A percentile compares a stretch with the other conserved stretches of the same genome.
Evolutionary conservation across 2,888 invertebrate species (phyloP).

Genomic region (Ochropacha duplaris): DNA sequence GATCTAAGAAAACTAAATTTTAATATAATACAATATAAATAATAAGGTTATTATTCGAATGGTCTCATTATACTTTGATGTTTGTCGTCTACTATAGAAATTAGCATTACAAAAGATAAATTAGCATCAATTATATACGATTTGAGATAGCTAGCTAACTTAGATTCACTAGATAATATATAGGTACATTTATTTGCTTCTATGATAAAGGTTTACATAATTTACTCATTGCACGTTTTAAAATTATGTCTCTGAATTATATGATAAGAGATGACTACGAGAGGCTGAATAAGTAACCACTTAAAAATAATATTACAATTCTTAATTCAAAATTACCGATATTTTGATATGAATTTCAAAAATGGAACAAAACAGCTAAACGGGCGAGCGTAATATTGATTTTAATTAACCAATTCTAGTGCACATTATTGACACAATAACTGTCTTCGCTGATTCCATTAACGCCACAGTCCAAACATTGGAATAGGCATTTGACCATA

Average conservation of each 20-base stretch:
- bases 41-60: too few species aligned
- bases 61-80: not conserved
- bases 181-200: not conserved
- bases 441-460: conserved; percentile 24
- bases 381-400: too few species aligned
- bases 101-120: not conserved
- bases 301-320: too few species aligned
- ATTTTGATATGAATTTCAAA: too few species aligned
- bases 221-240: not conserved
- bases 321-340: too few species aligned
- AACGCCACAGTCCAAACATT: conserved; percentile 19
- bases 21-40: too few species aligned
- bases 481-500: conserved; percentile 5
- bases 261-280: not conserved
- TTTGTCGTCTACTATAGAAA: not conserved
- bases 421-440: conserved; percentile 3
- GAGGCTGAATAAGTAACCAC: not conserved
- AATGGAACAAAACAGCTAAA: not conserved
- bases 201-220: not conserved
- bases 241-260: not conserved
- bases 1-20: too few species aligned
- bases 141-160: not conserved
- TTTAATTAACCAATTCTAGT: not conserved
- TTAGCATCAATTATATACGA: not conserved
- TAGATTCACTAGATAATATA: not conserved